phyloP scores from a whole-genome alignment of 2,113 vertebrate genomes.

The Pomatostomus ruficeps region DNA sequence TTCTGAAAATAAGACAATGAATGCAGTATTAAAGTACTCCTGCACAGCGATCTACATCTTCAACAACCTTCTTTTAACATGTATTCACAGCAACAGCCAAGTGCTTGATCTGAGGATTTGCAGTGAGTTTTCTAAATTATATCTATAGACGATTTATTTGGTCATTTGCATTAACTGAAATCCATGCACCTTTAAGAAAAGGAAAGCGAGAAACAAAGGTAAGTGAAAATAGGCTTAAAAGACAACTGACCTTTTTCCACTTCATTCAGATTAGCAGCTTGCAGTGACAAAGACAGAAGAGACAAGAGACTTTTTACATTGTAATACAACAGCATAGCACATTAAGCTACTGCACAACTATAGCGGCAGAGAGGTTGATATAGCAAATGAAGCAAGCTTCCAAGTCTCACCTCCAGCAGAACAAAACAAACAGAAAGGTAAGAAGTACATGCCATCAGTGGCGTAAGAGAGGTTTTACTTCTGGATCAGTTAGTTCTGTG shows the following conservation, averaged over 20 bases:
- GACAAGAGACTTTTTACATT: constrained; percentile 84
- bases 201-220: constrained; percentile 48
- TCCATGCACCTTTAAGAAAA: constrained; percentile 59
- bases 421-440: constrained; percentile 54
- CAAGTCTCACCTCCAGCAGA: constrained; percentile 60
- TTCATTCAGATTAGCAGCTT: constrained; percentile 99
- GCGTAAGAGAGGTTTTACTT: neutral
- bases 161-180: constrained; percentile 17
- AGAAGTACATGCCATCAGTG: neutral
- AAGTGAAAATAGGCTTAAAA: constrained; percentile 77
- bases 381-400: constrained; percentile 49
- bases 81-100: neutral
- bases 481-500: neutral
- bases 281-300: constrained; percentile 86
- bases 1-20: neutral
- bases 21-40: neutral
- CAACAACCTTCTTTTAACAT: neutral
- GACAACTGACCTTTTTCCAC: constrained; percentile 99
- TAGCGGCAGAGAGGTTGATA: constrained; percentile 69
- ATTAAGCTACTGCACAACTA: constrained; percentile 69
- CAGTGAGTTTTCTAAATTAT: constrained; percentile 27
- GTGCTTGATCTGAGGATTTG: neutral
- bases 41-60: neutral
- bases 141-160: neutral
- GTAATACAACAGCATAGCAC: constrained; percentile 74